Base-by-base conservation (phyloP, 2,797 vertebrate genomes). In the Silurus lanzhouensis region DNA sequence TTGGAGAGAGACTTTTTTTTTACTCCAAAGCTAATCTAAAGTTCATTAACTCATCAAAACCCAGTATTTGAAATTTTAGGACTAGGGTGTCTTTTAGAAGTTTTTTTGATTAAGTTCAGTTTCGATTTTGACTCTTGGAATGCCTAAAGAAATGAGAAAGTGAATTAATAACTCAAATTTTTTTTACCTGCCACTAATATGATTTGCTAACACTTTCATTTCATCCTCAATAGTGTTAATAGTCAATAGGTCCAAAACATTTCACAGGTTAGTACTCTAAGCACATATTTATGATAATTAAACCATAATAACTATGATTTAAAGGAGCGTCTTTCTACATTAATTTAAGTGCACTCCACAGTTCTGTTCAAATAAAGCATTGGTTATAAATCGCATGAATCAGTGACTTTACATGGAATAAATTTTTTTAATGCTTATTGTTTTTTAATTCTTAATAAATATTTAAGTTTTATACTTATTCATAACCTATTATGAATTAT, bases 21-120 rank as follows among this genome's bases (percentile, higher is more conserved):
- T 17, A 71, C 84, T 83, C 86, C 92, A 78, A 85, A 83, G 86
- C 88, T 89, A 95, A 95, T 95, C 95, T 96, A 94, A 96, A 97
- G 94, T 97, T 97, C 96, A 96, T 96, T 97, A 94, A 91, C 91
- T 84, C 89, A 88, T 88, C 83, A 87, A 87, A 90, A 87, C 85
- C 80, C 87, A 91, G 91, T 88, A 88, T 87, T 7, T 86, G 84
- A 82, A 86, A 90, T 90, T 87, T 88, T 46, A 86, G 57, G 83
- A 87, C 61, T 63, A 64, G 70, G 77, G 74, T 85, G 74, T 87
- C 86, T 87, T 86, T 83, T 55, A 64, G 60, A 87, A 71, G 10
- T 20, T 61, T 22, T 61, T n/a, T 27, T 57, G 77, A 27, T 25
- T 8, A 72, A 76, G 80, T 68, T 85, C 78, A 0, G 9, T 78